These are phyloP conservation scores for Saturnia japonica DNA, from an alignment of 2,888 invertebrate genomes.

Conservation along the genomic window DNA sequence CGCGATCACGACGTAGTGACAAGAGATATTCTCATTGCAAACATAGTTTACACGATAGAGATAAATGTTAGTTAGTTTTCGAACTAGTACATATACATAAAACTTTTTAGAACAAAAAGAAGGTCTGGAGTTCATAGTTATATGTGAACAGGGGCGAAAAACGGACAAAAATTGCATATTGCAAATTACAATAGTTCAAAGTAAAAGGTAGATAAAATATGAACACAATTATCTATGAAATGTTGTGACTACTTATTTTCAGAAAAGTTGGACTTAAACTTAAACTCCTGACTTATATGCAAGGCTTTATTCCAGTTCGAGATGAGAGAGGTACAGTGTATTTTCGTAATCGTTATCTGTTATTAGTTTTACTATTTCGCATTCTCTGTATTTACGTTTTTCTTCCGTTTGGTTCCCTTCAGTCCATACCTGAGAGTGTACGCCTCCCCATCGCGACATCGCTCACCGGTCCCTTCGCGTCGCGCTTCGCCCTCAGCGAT, in stretches of 20 bases:
- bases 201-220: background rate
- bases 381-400: background rate
- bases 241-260: background rate
- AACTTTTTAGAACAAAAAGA: too few species aligned
- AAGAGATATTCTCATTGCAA: too few species aligned
- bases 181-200: background rate
- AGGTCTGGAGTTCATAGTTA: background rate
- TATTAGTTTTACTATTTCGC: background rate
- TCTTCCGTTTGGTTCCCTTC: background rate
- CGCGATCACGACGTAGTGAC: too few species aligned
- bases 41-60: too few species aligned
- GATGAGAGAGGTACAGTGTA: too few species aligned
- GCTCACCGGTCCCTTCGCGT: constrained; percentile 55
- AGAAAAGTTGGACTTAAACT: background rate
- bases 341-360: too few species aligned
- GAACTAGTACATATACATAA: too few species aligned
- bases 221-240: background rate
- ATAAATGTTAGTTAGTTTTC: too few species aligned
- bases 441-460: constrained; percentile 78
- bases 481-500: constrained; percentile 60
- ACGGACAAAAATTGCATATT: background rate
- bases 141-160: background rate
- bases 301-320: too few species aligned
- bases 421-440: constrained; percentile 35
- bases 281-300: too few species aligned